Evolutionary conservation across 2,888 invertebrate species (phyloP).

Genomic region (Lamproptera curius): DNA sequence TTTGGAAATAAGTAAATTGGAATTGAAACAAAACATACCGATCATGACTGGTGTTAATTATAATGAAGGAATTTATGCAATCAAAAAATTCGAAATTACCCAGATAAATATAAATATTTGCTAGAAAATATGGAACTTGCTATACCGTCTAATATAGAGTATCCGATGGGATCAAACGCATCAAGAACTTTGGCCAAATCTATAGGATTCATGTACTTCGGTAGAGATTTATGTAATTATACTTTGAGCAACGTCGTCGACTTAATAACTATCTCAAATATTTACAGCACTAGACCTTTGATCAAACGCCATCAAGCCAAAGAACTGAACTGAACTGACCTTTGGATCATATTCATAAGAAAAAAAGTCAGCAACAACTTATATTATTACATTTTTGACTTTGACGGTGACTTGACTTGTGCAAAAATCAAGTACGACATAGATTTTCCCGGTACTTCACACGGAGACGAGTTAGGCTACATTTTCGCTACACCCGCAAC

Average conservation of each 20-base stretch:
- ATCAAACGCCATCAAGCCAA: too few species aligned
- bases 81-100: constrained; percentile 23
- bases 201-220: constrained; percentile 35
- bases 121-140: constrained; percentile 32
- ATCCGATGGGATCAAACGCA: constrained; percentile 28
- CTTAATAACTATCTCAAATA: constrained; percentile 28
- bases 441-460: constrained; percentile 24
- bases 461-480: constrained; percentile 27
- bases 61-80: constrained; percentile 42
- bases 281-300: constrained; percentile 25
- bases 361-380: constrained; percentile 18
- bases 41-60: constrained; percentile 50
- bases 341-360: constrained; percentile 19
- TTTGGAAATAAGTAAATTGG: constrained; percentile 27
- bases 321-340: too few species aligned
- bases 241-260: constrained; percentile 26
- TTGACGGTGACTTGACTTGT: constrained; percentile 27
- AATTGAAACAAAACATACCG: constrained; percentile 45
- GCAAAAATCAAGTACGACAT: constrained; percentile 20
- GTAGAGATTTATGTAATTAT: constrained; percentile 25
- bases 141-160: constrained; percentile 37
- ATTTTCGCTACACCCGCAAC: constrained; percentile 23
- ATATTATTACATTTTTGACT: constrained; percentile 30
- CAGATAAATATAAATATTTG: constrained; percentile 24
- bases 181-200: constrained; percentile 29